Evolutionary conservation across 2,113 vertebrate genomes (phyloP).

Genomic region (Proterorhinus semilunaris): DNA sequence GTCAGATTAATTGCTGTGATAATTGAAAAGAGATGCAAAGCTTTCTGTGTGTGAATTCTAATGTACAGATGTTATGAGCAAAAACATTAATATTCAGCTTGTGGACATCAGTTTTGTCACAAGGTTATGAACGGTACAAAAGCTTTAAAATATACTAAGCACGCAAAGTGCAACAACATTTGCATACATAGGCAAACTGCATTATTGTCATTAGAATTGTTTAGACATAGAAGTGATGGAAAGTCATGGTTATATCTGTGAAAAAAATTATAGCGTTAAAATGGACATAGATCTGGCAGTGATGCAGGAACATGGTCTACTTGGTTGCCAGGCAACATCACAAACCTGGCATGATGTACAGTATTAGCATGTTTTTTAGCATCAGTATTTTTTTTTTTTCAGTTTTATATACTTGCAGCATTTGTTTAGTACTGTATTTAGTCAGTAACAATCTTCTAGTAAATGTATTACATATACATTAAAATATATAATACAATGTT

Average conservation of each 20-base stretch:
- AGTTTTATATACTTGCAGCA: too few species aligned
- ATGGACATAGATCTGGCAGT: background rate
- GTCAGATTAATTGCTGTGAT: constrained; percentile 34
- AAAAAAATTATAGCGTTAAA: background rate
- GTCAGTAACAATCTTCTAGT: background rate
- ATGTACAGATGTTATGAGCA: constrained; percentile 46
- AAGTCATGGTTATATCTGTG: background rate
- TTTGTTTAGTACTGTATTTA: background rate
- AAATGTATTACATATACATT: background rate
- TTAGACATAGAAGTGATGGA: background rate
- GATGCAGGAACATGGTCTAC: background rate
- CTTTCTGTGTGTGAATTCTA: constrained; percentile 34
- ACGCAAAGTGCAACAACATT: background rate
- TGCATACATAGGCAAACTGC: background rate
- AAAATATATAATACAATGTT: background rate
- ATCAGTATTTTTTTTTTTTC: background rate
- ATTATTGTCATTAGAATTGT: background rate
- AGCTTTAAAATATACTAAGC: constrained; percentile 5
- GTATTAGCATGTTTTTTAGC: background rate
- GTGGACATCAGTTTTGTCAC: constrained; percentile 30
- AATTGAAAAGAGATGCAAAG: constrained; percentile 38
- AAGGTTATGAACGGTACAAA: constrained; percentile 32
- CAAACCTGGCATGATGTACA: background rate
- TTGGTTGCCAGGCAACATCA: constrained; percentile 4
- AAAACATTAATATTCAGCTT: constrained; percentile 38